Percentiles rank a stretch among this genome's conserved stretches.
Evolutionary conservation across 64 coral and sea anemone species (phyloP).

Genomic region (Porites lutea): DNA sequence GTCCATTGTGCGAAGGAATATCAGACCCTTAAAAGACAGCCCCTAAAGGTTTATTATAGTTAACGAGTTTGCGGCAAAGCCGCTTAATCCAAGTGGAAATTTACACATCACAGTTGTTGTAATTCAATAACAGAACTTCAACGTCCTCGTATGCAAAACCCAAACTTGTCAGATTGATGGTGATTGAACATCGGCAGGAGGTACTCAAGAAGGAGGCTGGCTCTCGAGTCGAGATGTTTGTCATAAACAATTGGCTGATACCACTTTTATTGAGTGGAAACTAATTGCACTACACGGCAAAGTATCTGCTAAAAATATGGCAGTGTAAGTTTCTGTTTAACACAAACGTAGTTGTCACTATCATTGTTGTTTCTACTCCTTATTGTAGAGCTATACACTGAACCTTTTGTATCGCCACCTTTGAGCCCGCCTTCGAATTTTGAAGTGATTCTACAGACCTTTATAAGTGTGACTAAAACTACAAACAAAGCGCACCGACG

Average conservation of each 20-base stretch:
- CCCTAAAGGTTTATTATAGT: neutral
- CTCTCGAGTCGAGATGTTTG: constrained; percentile 27
- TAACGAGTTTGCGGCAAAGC: neutral
- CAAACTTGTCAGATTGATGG: neutral
- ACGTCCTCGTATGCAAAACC: neutral
- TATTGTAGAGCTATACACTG: neutral
- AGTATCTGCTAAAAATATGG: neutral
- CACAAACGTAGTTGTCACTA: neutral
- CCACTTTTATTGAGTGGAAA: neutral
- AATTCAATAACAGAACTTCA: neutral
- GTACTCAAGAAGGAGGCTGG: constrained; percentile 2
- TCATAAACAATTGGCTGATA: neutral
- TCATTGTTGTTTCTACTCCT: constrained; percentile 3
- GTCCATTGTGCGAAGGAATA: neutral
- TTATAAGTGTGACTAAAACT: neutral
- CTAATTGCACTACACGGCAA: constrained; percentile 7
- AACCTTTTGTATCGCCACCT: neutral
- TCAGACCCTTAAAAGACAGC: neutral
- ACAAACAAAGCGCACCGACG: constrained; percentile 21
- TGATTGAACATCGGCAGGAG: neutral
- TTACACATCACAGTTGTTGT: neutral
- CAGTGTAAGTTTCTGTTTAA: constrained; percentile 15
- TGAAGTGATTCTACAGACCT: neutral
- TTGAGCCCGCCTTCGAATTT: constrained; percentile 26
- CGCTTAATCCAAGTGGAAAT: neutral